Conservation (phyloP, 2,113 vertebrate genomes). For the Protomyctophum bolini region DNA sequence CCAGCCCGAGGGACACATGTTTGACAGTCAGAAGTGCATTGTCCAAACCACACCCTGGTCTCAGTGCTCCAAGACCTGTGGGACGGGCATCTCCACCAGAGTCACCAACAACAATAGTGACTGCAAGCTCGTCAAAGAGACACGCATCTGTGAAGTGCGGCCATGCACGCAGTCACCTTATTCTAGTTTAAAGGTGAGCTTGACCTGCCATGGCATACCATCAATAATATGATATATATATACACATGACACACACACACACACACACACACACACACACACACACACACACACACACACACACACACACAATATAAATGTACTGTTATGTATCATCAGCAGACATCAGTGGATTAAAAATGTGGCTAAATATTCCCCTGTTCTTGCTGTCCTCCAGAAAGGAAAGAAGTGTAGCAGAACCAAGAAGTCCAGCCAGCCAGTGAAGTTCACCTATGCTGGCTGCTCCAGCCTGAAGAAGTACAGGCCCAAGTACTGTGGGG, state of each 20-base stretch:
- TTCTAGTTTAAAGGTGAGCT: constrained; percentile 90
- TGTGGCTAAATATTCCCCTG: constrained; percentile 25
- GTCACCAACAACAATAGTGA: constrained; percentile 95
- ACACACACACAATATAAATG: background rate
- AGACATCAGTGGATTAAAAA: background rate
- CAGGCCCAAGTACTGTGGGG: constrained; percentile 93
- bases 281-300: background rate
- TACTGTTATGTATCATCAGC: background rate
- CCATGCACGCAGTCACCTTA: constrained; percentile 89
- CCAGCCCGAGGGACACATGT: constrained; percentile 79
- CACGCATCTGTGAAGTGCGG: constrained; percentile 93
- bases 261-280: background rate
- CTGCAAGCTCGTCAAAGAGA: constrained; percentile 94
- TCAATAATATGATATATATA: background rate
- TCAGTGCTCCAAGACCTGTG: constrained; percentile 95
- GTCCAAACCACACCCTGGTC: constrained; percentile 97
- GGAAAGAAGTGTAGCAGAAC: constrained; percentile 97
- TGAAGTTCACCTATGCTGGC: constrained; percentile 90
- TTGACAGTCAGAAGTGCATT: constrained; percentile 91
- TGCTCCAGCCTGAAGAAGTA: constrained; percentile 96
- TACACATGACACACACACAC: background rate
- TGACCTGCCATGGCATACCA: constrained; percentile 4
- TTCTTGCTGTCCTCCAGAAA: constrained; percentile 81
- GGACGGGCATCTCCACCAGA: constrained; percentile 93
- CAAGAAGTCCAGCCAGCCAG: constrained; percentile 84